Percentiles rank a stretch among this genome's conserved stretches.
Conservation (phyloP, 1,140 invertebrate genomes). For the Ceratina calcarata region DNA sequence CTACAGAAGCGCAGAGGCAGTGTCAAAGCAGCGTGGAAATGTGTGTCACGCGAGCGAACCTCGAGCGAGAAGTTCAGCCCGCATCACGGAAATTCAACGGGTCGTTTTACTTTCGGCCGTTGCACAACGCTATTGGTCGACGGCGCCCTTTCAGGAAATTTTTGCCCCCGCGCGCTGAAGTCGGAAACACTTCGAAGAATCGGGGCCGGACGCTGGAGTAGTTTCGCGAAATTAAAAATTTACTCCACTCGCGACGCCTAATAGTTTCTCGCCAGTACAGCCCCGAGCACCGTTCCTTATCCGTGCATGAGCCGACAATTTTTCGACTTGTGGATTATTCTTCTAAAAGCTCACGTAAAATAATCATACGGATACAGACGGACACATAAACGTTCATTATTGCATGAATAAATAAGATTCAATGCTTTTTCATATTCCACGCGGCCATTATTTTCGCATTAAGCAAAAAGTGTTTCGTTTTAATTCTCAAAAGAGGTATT, state of each 20-base stretch:
- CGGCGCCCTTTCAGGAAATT: slow-evolving; percentile 22
- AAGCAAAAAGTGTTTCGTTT: neutral
- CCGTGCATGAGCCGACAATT: neutral
- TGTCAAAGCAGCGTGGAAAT: slow-evolving; percentile 61
- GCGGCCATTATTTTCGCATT: neutral
- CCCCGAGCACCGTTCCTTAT: neutral
- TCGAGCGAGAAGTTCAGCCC: slow-evolving; percentile 30
- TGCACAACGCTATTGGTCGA: slow-evolving; percentile 1
- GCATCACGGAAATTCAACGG: slow-evolving; percentile 45
- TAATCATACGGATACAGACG: too few species aligned
- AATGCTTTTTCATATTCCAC: neutral
- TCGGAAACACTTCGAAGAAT: slow-evolving; percentile 26
- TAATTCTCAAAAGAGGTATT: neutral
- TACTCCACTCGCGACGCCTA: slow-evolving; percentile 16
- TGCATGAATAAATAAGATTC: too few species aligned
- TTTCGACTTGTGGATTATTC: too few species aligned
- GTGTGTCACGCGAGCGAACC: slow-evolving; percentile 60
- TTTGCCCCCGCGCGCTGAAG: neutral
- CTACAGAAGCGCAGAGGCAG: slow-evolving; percentile 50
- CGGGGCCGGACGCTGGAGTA: neutral
- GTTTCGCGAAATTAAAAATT: slow-evolving; percentile 46
- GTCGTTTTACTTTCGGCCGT: slow-evolving; percentile 28
- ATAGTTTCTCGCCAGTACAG: slow-evolving; percentile 19
- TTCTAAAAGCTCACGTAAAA: too few species aligned
- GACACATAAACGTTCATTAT: too few species aligned